phyloP scores from a whole-genome alignment of 2,888 invertebrate genomes.

The Ernsta delagoae region DNA sequence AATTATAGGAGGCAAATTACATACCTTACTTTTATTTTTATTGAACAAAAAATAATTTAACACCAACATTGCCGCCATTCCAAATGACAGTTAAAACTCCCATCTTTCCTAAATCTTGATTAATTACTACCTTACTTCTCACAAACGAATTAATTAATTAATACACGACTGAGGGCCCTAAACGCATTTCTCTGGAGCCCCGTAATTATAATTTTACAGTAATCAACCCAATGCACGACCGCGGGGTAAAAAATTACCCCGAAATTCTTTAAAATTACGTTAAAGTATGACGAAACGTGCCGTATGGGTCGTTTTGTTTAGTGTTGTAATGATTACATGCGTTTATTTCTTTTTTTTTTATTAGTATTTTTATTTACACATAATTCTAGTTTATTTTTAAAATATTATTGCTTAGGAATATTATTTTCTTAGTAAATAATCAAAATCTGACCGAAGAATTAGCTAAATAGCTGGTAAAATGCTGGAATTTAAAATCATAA shows the following conservation, averaged over 20 bases:
- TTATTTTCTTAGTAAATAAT: no score
- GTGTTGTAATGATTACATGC: not conserved
- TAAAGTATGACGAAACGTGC: constrained; percentile 25
- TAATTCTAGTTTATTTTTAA: no score
- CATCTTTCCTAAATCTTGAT: constrained; percentile 18
- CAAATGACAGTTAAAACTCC: not conserved
- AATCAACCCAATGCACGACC: constrained; percentile 39
- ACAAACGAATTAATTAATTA: constrained; percentile 33
- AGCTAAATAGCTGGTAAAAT: no score
- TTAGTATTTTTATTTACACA: no score
- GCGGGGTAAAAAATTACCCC: constrained; percentile 39
- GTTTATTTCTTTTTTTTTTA: no score
- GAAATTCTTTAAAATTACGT: constrained; percentile 38
- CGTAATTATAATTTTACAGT: constrained; percentile 63
- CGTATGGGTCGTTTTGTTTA: constrained; percentile 4
- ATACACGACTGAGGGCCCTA: not conserved
- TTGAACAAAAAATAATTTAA: no score
- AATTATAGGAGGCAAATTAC: no score
- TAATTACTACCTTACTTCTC: constrained; percentile 12
- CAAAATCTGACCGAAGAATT: no score
- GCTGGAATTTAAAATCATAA: no score
- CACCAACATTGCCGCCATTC: no score
- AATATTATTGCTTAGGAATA: no score
- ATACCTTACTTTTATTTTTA: no score
- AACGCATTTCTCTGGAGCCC: constrained; percentile 20